phyloP scores from a whole-genome alignment of 2,113 vertebrate genomes.

The Brienomyrus longianalis region DNA sequence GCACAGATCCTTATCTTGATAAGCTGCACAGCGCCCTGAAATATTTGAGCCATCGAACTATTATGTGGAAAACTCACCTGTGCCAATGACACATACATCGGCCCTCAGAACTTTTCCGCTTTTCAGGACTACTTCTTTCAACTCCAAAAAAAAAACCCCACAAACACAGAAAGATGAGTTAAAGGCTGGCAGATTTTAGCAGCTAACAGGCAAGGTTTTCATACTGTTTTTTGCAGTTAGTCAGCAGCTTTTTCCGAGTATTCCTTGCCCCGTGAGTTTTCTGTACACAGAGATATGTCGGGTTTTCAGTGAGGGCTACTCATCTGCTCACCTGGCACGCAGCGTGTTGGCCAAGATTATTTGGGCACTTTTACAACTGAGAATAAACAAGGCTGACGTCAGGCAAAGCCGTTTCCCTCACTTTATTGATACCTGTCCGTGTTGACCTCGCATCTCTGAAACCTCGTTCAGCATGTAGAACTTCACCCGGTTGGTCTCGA shows the following conservation, averaged over 20 bases:
- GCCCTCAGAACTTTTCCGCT: slow-evolving; percentile 90
- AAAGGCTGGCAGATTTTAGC: neutral
- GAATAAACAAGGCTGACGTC: slow-evolving; percentile 29
- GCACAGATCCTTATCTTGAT: neutral
- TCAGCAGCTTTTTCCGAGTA: neutral
- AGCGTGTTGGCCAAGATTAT: neutral
- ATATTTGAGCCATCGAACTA: neutral
- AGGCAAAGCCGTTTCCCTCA: slow-evolving; percentile 61
- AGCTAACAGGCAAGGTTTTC: neutral
- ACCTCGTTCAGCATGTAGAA: slow-evolving; percentile 99
- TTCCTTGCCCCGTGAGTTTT: neutral
- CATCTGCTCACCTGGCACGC: neutral
- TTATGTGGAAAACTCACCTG: slow-evolving; percentile 63
- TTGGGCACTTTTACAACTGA: neutral
- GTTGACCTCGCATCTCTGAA: slow-evolving; percentile 85
- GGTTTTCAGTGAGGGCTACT: neutral
- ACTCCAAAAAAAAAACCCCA: slow-evolving; percentile 50
- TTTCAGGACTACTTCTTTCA: slow-evolving; percentile 96
- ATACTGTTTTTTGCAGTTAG: neutral
- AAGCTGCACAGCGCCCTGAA: neutral
- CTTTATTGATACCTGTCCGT: slow-evolving; percentile 86
- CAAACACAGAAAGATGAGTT: neutral
- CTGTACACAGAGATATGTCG: neutral
- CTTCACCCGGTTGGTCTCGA: slow-evolving; percentile 88
- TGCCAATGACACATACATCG: slow-evolving; percentile 87